Evolutionary conservation across 2,888 invertebrate species (phyloP).

Genomic region (Psylliodes chrysocephalus): DNA sequence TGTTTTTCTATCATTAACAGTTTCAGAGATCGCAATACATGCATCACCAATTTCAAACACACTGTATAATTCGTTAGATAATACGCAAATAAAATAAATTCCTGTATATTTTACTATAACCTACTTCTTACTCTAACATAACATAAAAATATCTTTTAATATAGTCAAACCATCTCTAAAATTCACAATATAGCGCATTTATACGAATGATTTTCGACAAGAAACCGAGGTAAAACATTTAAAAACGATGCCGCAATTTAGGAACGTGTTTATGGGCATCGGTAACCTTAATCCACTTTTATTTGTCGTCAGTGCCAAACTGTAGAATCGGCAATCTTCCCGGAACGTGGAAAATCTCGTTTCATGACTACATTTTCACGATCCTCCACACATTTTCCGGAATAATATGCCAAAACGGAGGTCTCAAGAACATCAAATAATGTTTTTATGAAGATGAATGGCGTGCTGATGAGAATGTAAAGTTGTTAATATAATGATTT

Average conservation of each 20-base stretch:
- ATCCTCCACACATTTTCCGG: conserved; percentile 24
- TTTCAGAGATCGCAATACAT: no score
- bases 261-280: conserved; percentile 42
- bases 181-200: not conserved
- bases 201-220: not conserved
- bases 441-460: conserved; percentile 32
- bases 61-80: no score
- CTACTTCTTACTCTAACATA: no score
- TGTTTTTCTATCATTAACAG: no score
- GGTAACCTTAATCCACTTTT: conserved; percentile 47
- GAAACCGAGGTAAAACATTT: conserved; percentile 29
- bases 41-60: no score
- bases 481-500: conserved; percentile 28
- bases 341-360: conserved; percentile 45
- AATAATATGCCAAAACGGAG: conserved; percentile 28
- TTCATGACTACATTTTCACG: conserved; percentile 38
- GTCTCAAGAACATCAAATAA: conserved; percentile 30
- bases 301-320: conserved; percentile 47
- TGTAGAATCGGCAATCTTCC: conserved; percentile 44
- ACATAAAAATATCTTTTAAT: not conserved
- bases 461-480: conserved; percentile 28
- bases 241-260: conserved; percentile 38
- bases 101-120: no score
- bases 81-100: no score
- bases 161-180: conserved; percentile 4